A percentile compares a stretch with the other conserved stretches of the same genome.
Conservation (phyloP, 2,888 invertebrate genomes). For the Clivina fossor region DNA sequence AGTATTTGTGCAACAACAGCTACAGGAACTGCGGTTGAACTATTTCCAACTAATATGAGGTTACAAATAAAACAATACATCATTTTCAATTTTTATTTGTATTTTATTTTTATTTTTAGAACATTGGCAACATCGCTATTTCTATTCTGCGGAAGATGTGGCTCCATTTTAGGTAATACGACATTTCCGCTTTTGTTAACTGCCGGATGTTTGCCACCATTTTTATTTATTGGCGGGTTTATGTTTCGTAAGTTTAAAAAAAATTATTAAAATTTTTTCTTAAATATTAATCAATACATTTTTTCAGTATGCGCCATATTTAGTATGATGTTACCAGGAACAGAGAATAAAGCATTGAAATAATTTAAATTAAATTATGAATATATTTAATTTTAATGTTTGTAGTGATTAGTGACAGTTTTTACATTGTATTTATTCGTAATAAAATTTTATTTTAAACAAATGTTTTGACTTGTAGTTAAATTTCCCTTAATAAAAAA, state of each 20-base stretch:
- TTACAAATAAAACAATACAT: conserved; percentile 46
- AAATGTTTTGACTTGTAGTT: too few relatives aligned
- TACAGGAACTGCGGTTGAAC: conserved; percentile 60
- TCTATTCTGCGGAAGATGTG: conserved; percentile 50
- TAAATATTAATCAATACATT: background rate
- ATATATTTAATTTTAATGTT: too few relatives aligned
- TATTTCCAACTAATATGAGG: conserved; percentile 64
- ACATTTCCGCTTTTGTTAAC: conserved; percentile 49
- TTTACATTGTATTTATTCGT: too few relatives aligned
- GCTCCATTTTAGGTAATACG: conserved; percentile 49
- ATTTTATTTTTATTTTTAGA: conserved; percentile 42
- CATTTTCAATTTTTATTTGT: background rate
- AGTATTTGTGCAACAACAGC: conserved; percentile 60
- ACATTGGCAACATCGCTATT: conserved; percentile 51
- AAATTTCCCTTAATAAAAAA: too few relatives aligned
- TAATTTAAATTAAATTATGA: too few relatives aligned
- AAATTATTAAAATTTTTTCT: too few relatives aligned
- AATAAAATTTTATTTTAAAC: too few relatives aligned
- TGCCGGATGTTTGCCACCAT: conserved; percentile 45
- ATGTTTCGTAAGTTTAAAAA: conserved; percentile 44
- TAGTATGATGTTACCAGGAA: conserved; percentile 20
- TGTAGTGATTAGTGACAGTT: too few relatives aligned
- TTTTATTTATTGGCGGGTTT: conserved; percentile 42
- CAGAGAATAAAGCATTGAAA: conserved; percentile 25
- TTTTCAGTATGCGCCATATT: conserved; percentile 27